These are phyloP conservation scores for Nomada fucata DNA, from an alignment of 2,888 invertebrate genomes.

Conservation along the genomic window DNA sequence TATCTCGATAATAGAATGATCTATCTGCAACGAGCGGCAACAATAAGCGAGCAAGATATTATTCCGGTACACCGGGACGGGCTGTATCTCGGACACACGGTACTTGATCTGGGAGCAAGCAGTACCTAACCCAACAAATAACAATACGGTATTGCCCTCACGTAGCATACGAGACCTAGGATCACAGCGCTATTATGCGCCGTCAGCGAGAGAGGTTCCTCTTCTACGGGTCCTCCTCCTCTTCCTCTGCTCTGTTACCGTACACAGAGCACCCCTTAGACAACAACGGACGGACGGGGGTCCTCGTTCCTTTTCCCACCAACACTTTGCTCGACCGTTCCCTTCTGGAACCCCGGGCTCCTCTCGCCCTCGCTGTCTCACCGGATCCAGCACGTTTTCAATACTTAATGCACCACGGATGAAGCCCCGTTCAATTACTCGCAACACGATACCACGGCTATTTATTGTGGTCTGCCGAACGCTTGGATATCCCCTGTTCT, in stretches of 20 bases:
- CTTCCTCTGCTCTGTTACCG: constrained; percentile 41
- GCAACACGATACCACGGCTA: constrained; percentile 80
- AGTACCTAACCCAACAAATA: constrained; percentile 78
- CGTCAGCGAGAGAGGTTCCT: constrained; percentile 48
- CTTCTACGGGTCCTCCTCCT: constrained; percentile 32
- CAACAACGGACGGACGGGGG: constrained; percentile 69
- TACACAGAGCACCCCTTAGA: constrained; percentile 45
- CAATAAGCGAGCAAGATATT: constrained; percentile 77
- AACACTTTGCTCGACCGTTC: constrained; percentile 32
- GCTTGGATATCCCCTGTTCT: constrained; percentile 43
- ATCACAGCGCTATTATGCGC: constrained; percentile 75
- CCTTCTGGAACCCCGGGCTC: constrained; percentile 31
- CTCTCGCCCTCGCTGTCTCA: constrained; percentile 41
- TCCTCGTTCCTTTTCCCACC: constrained; percentile 38
- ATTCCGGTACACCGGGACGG: constrained; percentile 64
- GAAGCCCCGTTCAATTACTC: constrained; percentile 80
- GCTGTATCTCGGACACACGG: constrained; percentile 72
- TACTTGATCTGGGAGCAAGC: constrained; percentile 76
- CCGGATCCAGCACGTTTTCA: constrained; percentile 72
- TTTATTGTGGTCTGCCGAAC: constrained; percentile 79
- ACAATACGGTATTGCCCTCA: constrained; percentile 79
- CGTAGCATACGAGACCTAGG: constrained; percentile 73
- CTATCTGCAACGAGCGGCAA: constrained; percentile 74
- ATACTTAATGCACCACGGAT: constrained; percentile 78
- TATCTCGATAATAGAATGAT: constrained; percentile 79